phyloP scores from a whole-genome alignment of 2,797 vertebrate genomes.

The Galago senegalensis region DNA sequence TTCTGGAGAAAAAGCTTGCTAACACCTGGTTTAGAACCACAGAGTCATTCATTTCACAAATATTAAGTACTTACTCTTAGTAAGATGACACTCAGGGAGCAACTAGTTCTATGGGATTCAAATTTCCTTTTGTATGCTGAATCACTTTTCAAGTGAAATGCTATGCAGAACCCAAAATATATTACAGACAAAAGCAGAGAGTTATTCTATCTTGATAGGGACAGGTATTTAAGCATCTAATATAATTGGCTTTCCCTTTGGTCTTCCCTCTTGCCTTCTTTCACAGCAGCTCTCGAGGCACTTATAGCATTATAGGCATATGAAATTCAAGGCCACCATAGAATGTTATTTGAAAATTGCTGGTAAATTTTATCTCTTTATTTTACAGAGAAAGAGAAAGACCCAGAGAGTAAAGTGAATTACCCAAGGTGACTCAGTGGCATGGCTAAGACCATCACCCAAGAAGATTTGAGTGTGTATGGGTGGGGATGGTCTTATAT shows the following conservation, averaged over 20 bases:
- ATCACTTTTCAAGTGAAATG: constrained; percentile 18
- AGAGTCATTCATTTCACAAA: neutral
- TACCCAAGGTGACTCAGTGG: neutral
- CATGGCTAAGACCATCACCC: neutral
- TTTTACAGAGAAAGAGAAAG: neutral
- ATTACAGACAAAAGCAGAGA: constrained; percentile 9
- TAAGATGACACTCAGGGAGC: neutral
- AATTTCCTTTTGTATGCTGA: neutral
- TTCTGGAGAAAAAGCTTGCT: neutral
- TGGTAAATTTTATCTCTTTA: neutral
- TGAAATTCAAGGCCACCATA: neutral
- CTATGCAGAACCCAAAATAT: neutral
- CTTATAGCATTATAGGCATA: neutral
- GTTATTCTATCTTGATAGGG: neutral
- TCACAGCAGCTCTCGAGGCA: neutral
- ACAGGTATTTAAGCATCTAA: neutral
- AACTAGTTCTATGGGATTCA: neutral
- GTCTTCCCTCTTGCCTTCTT: constrained; percentile 4
- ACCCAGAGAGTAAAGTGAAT: constrained; percentile 18
- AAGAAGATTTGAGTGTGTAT: constrained; percentile 24
- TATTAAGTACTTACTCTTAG: constrained; percentile 19
- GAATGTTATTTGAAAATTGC: constrained; percentile 1
- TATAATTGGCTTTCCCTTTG: neutral
- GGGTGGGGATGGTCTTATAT: neutral
- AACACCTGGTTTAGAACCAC: neutral